phyloP scores from a whole-genome alignment of 2,888 invertebrate species.

The Phlogophora meticulosa region DNA sequence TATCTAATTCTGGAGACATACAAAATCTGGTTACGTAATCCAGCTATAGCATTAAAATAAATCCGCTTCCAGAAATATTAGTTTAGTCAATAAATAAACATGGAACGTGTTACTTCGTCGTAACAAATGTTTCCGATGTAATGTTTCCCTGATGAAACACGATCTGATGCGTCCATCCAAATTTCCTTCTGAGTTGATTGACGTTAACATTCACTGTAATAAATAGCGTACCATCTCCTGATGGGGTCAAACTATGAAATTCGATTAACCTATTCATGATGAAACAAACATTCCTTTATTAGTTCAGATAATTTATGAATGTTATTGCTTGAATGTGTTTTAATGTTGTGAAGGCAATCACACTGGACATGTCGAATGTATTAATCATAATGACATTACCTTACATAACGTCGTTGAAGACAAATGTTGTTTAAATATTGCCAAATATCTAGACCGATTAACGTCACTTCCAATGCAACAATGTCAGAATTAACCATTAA shows the following conservation, averaged over 20 bases:
- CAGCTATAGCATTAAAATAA: slow-evolving; percentile 61
- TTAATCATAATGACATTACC: slow-evolving; percentile 60
- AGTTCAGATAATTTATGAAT: slow-evolving; percentile 70
- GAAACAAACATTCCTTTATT: slow-evolving; percentile 72
- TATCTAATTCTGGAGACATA: slow-evolving; percentile 65
- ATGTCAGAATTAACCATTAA: slow-evolving; percentile 41
- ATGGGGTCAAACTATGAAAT: slow-evolving; percentile 77
- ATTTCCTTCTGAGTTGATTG: slow-evolving; percentile 75
- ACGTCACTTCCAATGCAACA: slow-evolving; percentile 19
- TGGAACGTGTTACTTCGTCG: slow-evolving; percentile 56
- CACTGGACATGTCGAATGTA: slow-evolving; percentile 56
- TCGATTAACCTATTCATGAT: slow-evolving; percentile 79
- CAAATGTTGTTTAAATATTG: slow-evolving; percentile 56
- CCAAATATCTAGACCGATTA: slow-evolving; percentile 34
- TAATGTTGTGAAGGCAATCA: slow-evolving; percentile 56
- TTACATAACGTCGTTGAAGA: slow-evolving; percentile 54
- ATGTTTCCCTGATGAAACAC: slow-evolving; percentile 74
- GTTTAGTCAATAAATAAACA: slow-evolving; percentile 63
- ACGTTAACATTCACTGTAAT: slow-evolving; percentile 77
- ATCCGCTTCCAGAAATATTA: slow-evolving; percentile 64
- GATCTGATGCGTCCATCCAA: slow-evolving; percentile 71
- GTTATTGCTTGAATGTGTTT: slow-evolving; percentile 58
- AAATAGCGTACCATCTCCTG: slow-evolving; percentile 77
- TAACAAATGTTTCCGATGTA: slow-evolving; percentile 70
- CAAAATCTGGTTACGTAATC: slow-evolving; percentile 62